Base-by-base conservation (phyloP, 1,140 invertebrate genomes). In the Pentalonia nigronervosa region DNA sequence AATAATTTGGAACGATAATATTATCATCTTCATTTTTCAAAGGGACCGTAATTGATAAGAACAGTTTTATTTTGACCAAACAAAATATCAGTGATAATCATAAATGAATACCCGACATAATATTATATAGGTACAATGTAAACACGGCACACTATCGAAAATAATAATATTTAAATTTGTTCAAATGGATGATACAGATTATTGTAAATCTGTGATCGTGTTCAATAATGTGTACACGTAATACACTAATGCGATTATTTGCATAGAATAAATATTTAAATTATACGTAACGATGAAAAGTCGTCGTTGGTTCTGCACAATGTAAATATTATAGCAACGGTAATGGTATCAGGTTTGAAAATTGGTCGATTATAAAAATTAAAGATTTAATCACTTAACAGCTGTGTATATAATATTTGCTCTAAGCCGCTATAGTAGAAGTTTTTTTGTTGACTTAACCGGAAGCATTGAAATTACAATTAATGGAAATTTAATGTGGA, bases 331-430 rank as follows among this genome's bases (percentile, higher is more conserved):
- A 76, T 76, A 76, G 60, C n/a, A 30, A 67, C 30, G 60, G 60
- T 34, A 34, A 76, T 34, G 7, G 60, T 11, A n/a, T 67, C 60
- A 76, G n/a, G 30, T 76, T 76, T 76, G 60, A 76, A 76, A 76
- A 76, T 76, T 76, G 60, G 60, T 76, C 7, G 60, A 76, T 76
- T n/a, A 76, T 11, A 76, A 76, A 76, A 76, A 76, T 76, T 76
- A n/a, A 76, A 76, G n/a, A 76, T 76, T 76, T 76, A 76, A 76
- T 76, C 60, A 76, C 60, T 76, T 76, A 76, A 76, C n/a, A 76
- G 14, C 60, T 23, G 81, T 83, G 81, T 83, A 23, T 25, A 41
- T 23, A 41, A 9, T 83, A 36, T 41, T 41, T 34, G 81, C 21
- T 83, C 21, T 34, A 8, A 41, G 11, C 81, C 21, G 81, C 23